Evolutionary conservation across 2,113 vertebrate species (phyloP).

Genomic region (Thermophis baileyi): DNA sequence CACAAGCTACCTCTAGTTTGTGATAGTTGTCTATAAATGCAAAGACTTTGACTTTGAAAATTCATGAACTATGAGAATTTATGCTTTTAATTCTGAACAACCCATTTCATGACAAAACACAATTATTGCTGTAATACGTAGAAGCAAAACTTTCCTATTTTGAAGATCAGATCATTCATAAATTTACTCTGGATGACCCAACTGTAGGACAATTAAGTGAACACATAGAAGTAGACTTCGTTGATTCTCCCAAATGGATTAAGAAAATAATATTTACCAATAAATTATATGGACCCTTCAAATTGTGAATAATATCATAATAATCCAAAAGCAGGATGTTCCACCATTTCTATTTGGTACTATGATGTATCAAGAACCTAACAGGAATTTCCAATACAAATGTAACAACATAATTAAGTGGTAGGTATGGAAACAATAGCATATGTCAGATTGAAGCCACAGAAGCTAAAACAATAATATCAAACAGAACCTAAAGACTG

Average conservation of each 20-base stretch:
- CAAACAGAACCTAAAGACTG: neutral
- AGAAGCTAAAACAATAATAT: neutral
- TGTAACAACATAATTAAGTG: neutral
- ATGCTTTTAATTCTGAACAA: neutral
- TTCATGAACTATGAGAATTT: neutral
- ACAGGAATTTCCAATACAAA: neutral
- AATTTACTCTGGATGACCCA: neutral
- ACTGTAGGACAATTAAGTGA: neutral
- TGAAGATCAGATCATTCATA: neutral
- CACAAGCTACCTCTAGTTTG: neutral
- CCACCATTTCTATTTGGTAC: neutral
- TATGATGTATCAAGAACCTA: neutral
- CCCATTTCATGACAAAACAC: neutral
- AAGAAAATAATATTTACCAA: neutral
- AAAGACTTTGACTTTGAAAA: too few species aligned
- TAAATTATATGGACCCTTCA: neutral
- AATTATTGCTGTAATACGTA: neutral
- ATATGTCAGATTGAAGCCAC: neutral
- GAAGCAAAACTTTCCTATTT: fast-evolving
- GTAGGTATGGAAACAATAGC: neutral
- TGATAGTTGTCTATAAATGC: too few species aligned
- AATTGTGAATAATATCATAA: neutral
- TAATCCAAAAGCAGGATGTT: neutral
- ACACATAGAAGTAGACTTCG: neutral
- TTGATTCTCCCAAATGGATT: neutral